phyloP scores from a whole-genome alignment of 1,140 invertebrate genomes.

The Lepidurus arcticus region DNA sequence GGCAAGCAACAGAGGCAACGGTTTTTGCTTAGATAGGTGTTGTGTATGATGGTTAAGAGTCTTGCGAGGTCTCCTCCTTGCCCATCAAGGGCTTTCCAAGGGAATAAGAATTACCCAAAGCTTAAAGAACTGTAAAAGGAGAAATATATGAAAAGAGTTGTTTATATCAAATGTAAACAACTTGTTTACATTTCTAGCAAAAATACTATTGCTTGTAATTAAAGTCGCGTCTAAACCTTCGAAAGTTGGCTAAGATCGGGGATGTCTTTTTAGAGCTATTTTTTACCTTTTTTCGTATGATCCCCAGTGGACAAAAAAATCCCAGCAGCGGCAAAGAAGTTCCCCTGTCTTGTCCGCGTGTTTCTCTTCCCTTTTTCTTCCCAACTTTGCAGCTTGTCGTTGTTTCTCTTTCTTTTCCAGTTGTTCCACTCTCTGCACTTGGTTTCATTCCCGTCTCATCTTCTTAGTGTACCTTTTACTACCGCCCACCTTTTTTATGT shows the following conservation, averaged over 20 bases:
- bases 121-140: not conserved
- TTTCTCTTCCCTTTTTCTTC: slow-evolving; percentile 7
- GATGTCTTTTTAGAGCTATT: no score
- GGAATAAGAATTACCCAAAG: not conserved
- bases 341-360: not conserved
- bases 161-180: no score
- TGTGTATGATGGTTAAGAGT: not conserved
- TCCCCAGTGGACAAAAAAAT: not conserved
- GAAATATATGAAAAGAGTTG: not conserved
- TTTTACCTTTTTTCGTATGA: no score
- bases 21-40: not conserved
- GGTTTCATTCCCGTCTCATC: slow-evolving; percentile 10
- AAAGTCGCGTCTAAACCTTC: no score
- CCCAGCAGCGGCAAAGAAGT: not conserved
- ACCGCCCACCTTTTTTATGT: slow-evolving; percentile 18
- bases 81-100: not conserved
- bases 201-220: no score
- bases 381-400: not conserved
- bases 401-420: slow-evolving; percentile 9
- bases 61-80: not conserved
- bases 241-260: no score
- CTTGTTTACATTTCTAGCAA: no score
- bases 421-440: slow-evolving; percentile 4
- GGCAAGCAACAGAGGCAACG: not conserved
- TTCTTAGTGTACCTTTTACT: slow-evolving; percentile 4